Evolutionary conservation across 2,888 invertebrate genomes (phyloP).

Genomic region (Oxycera nigricornis): DNA sequence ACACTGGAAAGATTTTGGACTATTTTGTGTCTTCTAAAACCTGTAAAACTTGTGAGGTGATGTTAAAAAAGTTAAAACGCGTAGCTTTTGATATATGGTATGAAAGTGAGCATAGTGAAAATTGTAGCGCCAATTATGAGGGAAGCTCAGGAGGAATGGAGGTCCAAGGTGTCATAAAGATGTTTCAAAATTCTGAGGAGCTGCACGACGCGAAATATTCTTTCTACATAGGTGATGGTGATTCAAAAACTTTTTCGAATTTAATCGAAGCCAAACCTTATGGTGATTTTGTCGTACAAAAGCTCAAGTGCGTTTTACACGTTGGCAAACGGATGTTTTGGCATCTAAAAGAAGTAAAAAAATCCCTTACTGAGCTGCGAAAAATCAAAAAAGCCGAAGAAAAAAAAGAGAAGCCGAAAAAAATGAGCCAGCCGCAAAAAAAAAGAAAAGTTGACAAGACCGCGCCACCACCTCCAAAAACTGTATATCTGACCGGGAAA

Average conservation of each 20-base stretch:
- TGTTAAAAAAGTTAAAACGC: background rate
- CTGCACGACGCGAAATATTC: background rate
- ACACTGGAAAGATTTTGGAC: constrained; percentile 46
- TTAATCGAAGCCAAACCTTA: background rate
- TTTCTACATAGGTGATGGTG: constrained; percentile 2
- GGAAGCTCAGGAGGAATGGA: constrained; percentile 1
- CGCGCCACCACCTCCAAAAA: background rate
- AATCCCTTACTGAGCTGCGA: background rate
- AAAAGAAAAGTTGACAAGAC: background rate
- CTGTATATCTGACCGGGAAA: background rate
- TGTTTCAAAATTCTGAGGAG: background rate
- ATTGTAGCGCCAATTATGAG: constrained; percentile 7
- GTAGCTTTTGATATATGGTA: background rate
- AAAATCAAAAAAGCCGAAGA: background rate
- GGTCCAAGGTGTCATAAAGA: background rate
- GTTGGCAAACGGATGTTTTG: constrained; percentile 25
- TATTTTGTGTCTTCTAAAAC: constrained; percentile 1
- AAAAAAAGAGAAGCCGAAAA: background rate
- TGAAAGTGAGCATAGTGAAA: constrained; percentile 2
- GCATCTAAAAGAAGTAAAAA: constrained; percentile 1
- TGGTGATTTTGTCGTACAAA: constrained; percentile 4
- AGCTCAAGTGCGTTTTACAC: constrained; percentile 29
- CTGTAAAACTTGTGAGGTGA: too few relatives aligned
- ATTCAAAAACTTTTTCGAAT: background rate
- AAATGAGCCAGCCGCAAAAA: too few relatives aligned